phyloP scores from a whole-genome alignment of 2,113 vertebrate genomes.

The Sakesphorus luctuosus region DNA sequence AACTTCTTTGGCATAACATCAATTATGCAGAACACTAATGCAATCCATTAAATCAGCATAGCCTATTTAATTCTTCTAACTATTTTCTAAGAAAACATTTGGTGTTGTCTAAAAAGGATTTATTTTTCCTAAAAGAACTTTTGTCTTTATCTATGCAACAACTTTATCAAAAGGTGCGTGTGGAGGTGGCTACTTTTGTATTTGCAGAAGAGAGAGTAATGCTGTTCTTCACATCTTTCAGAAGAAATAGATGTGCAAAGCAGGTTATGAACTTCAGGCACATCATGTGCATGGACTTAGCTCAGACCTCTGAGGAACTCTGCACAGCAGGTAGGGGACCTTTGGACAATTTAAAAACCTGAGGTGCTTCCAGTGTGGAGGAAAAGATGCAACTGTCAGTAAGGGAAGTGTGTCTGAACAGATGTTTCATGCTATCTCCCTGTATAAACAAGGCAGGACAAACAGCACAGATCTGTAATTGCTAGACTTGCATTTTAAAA shows the following conservation, averaged over 20 bases:
- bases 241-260: not conserved
- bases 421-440: not conserved
- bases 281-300: not conserved
- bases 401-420: not conserved
- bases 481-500: not conserved
- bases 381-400: fast-evolving
- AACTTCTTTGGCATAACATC: not conserved
- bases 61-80: not conserved
- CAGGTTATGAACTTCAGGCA: not conserved
- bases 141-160: not conserved
- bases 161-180: not conserved
- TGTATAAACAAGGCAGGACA: not conserved
- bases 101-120: not conserved
- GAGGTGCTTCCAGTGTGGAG: not conserved
- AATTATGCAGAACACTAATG: not conserved
- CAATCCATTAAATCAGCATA: not conserved
- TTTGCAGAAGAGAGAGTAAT: not conserved
- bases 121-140: not conserved
- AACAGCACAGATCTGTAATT: not conserved
- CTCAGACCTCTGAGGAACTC: not conserved
- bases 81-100: not conserved
- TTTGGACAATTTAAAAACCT: not conserved
- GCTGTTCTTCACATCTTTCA: not conserved
- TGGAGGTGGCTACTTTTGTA: fast-evolving
- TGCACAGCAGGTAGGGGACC: not conserved